A percentile compares a stretch with the other conserved stretches of the same genome.
These are phyloP conservation scores for Leptinotarsa peninsularis DNA, from an alignment of 2,888 invertebrate species.

Conservation along the genomic window DNA sequence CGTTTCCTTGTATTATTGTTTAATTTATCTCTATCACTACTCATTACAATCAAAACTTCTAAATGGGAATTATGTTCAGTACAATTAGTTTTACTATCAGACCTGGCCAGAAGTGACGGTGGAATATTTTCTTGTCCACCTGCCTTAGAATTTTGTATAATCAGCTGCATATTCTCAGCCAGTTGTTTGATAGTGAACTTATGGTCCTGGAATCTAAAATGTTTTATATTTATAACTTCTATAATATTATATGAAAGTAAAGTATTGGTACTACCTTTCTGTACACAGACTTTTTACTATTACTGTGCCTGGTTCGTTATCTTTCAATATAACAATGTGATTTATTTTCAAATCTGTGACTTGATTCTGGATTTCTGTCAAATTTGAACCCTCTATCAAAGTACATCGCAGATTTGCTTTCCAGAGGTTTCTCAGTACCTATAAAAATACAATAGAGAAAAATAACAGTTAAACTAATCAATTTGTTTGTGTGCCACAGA, in stretches of 20 bases:
- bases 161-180: conserved; percentile 78
- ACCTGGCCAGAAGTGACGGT: conserved; percentile 50
- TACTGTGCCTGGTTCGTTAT: conserved; percentile 70
- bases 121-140: conserved; percentile 44
- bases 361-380: conserved; percentile 76
- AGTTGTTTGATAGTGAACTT: conserved; percentile 74
- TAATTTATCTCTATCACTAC: conserved; percentile 71
- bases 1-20: conserved; percentile 74
- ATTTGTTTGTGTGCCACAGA: too few relatives aligned
- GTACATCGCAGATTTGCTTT: conserved; percentile 75
- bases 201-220: conserved; percentile 72
- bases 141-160: conserved; percentile 65
- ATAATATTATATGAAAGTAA: background rate
- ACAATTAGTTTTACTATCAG: conserved; percentile 58
- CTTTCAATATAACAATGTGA: conserved; percentile 75
- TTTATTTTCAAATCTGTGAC: conserved; percentile 72
- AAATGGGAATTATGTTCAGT: conserved; percentile 65
- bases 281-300: conserved; percentile 74
- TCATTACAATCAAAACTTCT: conserved; percentile 75
- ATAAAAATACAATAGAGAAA: background rate
- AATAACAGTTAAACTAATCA: background rate
- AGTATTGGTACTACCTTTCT: conserved; percentile 66
- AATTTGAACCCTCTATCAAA: conserved; percentile 71
- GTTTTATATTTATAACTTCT: background rate
- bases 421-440: conserved; percentile 77